Evolutionary conservation across 1,140 invertebrate species (phyloP), one percentile per base, ranked within the genome.

Genomic region (Aporrectodea caliginosa): DNA sequence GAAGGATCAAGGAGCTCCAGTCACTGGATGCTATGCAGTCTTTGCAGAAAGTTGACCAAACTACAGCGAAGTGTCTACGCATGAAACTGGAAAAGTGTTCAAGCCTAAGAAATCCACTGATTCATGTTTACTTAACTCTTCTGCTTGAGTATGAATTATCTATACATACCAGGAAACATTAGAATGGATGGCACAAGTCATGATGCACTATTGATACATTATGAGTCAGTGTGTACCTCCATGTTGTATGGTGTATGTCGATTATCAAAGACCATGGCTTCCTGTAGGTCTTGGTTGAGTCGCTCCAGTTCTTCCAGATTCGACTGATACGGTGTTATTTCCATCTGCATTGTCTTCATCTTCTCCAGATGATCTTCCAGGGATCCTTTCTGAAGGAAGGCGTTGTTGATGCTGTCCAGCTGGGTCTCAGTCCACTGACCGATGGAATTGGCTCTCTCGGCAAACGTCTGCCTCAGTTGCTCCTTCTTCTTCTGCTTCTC

Each of bases 241-340:
- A 99, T 99, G 79, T 97, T 98, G 89, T 98, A 99, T 87, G 98
- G 95, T 77, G 97, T 98, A 88, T 98, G 98, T 84, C 95, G 86
- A 89, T 99, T 99, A 88, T 99, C 98, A 88, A 99, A 99, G 85
- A 99, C 98, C 95, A 99, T 98, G 85, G 96, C 95, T 89, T 99
- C 97, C 89, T 99, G 98, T 35, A 99, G 95, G 82, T 96, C 95
- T 86, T 99, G 97, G 88, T 99, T 96, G 85, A 98, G 97, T 90
- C 95, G 96, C 87, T 99, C 97, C 77, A 99, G 90, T 90, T 99
- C 97, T 87, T 99, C 97, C 87, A 99, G 96, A 86, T 98, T 95
- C 73, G 95, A 94, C 88, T 97, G 97, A 91, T 98, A 98, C 30
- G 73, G 30, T 0, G 73, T n/a, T 2, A 74, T 95, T 29, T 74